Evolutionary conservation across 2,797 vertebrate species (phyloP).

Genomic region (Cirrhinus mrigala): DNA sequence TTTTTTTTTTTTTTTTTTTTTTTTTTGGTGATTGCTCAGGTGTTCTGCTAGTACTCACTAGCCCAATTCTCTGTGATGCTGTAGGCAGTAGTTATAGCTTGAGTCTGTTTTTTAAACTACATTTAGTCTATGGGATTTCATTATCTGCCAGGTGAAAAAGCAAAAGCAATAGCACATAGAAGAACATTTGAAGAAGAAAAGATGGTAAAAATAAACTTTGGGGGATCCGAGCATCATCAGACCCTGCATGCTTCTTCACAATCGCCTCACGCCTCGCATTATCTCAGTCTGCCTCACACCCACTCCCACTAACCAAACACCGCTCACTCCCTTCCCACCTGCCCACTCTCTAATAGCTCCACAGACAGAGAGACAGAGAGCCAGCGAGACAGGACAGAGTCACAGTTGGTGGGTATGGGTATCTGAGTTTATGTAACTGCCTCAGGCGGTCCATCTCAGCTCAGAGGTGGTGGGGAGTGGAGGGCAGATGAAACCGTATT

Average conservation of each 20-base stretch:
- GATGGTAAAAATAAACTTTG: neutral
- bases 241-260: neutral
- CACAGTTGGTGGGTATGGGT: conserved; percentile 31
- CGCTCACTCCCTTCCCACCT: conserved; percentile 6
- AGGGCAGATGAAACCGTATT: conserved; percentile 43
- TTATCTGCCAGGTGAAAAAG: neutral
- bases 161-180: neutral
- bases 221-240: neutral
- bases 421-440: conserved; percentile 33
- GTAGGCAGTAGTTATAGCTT: neutral
- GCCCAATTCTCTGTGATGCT: neutral
- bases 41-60: neutral
- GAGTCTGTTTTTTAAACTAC: neutral
- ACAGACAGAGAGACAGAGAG: neutral
- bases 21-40: neutral
- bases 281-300: neutral
- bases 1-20: too few relatives aligned
- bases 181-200: neutral
- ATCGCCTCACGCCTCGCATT: neutral
- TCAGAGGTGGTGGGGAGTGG: neutral
- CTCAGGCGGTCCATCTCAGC: conserved; percentile 17
- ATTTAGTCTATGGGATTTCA: neutral
- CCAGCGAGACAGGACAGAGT: neutral
- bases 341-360: conserved; percentile 28
- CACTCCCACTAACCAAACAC: neutral